Evolutionary conservation across 2,888 invertebrate species (phyloP), one percentile per base, ranked within the genome.

Genomic region (Drosophila suboccidentalis): DNA sequence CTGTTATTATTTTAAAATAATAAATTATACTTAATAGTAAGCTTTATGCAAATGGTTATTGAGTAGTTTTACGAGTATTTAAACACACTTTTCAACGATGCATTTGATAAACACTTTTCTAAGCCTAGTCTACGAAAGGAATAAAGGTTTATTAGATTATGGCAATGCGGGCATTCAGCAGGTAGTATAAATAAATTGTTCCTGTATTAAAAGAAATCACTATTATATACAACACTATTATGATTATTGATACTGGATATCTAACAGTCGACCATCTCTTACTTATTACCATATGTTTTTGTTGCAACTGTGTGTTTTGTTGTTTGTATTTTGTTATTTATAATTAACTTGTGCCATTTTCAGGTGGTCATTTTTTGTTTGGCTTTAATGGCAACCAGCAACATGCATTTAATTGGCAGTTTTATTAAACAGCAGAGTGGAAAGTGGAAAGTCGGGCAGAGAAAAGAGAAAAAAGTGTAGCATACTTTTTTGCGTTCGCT

Each of bases 341-440:
- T 79, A 87, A 87, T 82, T 85, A 87, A 75, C 66, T 75, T 69
- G 70, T 75, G 87, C 54, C 78, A 75, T 75, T 78, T 78, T 46
- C 85, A 69, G 72, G 61, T 49, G 61, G 50, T 47, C 36, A 11
- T 50, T 70, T 76, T 60, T 71, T 71, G 69, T 46, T 19, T 13
- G 57, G 63, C 38, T 38, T n/a, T 63, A 46, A 47, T 58, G 26
- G 51, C 65, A 54, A 11, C 43, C 26, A 75, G 71, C 72, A 44
- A 50, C 82, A 74, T 87, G 84, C 79, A 81, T 83, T 81, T 87
- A 84, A 89, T 84, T 89, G 87, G 68, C 70, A 87, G 76, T 89
- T 82, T 76, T 73, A 78, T 89, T 84, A 89, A 85, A 76, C 89
- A 64, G 61, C 47, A 54, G 41, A 43, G 57, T 11, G 46, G 44